Conservation (phyloP, 2,797 vertebrate species). For the Cygnus olor region DNA sequence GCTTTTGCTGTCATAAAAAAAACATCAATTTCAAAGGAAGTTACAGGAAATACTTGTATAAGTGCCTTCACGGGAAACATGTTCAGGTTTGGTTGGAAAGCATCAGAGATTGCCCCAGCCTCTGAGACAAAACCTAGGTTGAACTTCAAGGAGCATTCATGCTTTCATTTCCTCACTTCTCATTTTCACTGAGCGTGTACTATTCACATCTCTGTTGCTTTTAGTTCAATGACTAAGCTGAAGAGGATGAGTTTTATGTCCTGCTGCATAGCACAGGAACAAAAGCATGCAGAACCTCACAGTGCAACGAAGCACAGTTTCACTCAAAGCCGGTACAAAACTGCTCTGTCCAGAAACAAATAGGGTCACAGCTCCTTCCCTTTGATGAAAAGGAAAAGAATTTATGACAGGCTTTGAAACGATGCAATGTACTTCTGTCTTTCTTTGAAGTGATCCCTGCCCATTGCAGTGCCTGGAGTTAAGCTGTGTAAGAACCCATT, state of each 20-base stretch:
- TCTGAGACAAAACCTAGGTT: not conserved
- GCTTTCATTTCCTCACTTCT: not conserved
- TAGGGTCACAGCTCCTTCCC: not conserved
- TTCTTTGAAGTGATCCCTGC: not conserved
- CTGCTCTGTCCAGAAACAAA: not conserved
- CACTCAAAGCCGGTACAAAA: not conserved
- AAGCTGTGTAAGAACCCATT: not conserved
- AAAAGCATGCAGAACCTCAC: not conserved
- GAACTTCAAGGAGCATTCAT: not conserved
- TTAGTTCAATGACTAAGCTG: not conserved
- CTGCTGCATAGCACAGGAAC: not conserved
- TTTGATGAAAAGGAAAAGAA: not conserved
- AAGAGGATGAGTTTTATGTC: not conserved
- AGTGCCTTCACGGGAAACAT: not conserved
- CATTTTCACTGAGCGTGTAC: not conserved
- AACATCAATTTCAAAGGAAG: not conserved
- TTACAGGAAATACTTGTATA: not conserved
- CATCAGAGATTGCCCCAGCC: not conserved
- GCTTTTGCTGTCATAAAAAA: not conserved
- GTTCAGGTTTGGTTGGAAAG: not conserved
- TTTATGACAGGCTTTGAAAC: not conserved
- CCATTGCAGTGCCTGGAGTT: not conserved
- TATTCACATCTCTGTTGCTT: not conserved
- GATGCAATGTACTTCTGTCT: not conserved
- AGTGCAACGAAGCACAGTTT: not conserved